Evolutionary conservation across 2,888 invertebrate species (phyloP).

Genomic region (Cantharis flavilabris): DNA sequence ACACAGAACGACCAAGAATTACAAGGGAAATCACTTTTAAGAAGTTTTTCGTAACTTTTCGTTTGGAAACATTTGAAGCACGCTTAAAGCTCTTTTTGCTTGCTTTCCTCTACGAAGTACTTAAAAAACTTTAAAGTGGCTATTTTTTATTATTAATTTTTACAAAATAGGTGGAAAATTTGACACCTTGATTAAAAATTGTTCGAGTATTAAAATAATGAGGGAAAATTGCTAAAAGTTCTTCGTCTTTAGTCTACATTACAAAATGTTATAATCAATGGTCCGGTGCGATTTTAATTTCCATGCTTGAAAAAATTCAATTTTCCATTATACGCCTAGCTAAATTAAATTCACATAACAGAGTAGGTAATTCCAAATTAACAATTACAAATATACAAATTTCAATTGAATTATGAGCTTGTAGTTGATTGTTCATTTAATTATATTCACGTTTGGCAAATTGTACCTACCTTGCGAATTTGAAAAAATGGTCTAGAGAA

Average conservation of each 20-base stretch:
- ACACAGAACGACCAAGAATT: not conserved
- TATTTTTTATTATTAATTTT: not conserved
- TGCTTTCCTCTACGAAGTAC: not conserved
- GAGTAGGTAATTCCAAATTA: not conserved
- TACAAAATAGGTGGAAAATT: not conserved
- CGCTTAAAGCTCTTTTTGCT: not conserved
- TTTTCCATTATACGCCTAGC: not conserved
- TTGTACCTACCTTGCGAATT: not conserved
- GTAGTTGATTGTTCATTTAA: not conserved
- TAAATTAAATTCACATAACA: not conserved
- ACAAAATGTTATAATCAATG: not conserved
- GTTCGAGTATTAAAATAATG: not conserved
- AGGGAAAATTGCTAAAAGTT: not conserved
- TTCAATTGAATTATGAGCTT: not conserved
- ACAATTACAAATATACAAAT: not conserved
- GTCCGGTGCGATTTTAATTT: not conserved
- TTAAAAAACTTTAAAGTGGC: not conserved
- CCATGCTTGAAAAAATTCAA: not conserved
- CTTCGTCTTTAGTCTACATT: not conserved
- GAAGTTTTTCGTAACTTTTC: conserved; percentile 3
- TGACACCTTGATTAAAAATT: not conserved
- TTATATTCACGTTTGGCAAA: not conserved
- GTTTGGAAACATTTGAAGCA: not conserved
- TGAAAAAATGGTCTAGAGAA: not conserved
- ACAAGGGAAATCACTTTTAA: conserved; percentile 1